Conservation (phyloP, 1,140 invertebrate species). For the Bombus ignitus region DNA sequence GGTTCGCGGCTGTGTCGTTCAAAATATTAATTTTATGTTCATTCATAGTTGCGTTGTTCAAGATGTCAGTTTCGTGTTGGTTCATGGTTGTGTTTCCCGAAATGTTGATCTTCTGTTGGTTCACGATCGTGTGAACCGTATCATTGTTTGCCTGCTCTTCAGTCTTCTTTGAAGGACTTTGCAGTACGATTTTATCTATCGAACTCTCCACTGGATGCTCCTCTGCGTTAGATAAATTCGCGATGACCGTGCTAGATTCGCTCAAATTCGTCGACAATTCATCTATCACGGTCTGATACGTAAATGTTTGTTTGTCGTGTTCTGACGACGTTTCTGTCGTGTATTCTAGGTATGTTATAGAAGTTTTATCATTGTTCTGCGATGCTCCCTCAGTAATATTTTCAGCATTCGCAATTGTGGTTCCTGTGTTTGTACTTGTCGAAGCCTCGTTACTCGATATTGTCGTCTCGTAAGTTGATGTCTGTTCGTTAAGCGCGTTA, state of each 20-base stretch:
- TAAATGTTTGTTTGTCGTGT: neutral
- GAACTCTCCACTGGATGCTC: neutral
- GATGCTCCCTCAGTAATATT: neutral
- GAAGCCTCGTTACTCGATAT: neutral
- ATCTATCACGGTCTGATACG: neutral
- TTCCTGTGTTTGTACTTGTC: neutral
- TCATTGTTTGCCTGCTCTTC: neutral
- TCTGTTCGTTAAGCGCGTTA: neutral
- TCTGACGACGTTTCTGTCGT: neutral
- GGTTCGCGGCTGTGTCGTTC: too few species aligned
- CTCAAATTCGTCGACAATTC: neutral
- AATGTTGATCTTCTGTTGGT: neutral
- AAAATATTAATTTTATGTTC: too few species aligned
- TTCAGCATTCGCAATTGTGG: neutral
- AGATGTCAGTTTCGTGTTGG: too few species aligned
- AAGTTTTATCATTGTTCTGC: neutral
- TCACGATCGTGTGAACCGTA: neutral
- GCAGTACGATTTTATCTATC: neutral
- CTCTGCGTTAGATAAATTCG: neutral
- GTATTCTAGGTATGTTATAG: rapidly evolving
- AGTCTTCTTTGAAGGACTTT: too few species aligned
- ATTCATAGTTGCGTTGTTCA: too few species aligned
- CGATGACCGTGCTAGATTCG: neutral
- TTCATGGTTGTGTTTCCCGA: too few species aligned
- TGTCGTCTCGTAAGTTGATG: neutral